A percentile compares a stretch with the other conserved stretches of the same genome.
These are phyloP conservation scores for Hyles euphorbiae DNA, from an alignment of 1,140 invertebrate species.

Conservation along the genomic window DNA sequence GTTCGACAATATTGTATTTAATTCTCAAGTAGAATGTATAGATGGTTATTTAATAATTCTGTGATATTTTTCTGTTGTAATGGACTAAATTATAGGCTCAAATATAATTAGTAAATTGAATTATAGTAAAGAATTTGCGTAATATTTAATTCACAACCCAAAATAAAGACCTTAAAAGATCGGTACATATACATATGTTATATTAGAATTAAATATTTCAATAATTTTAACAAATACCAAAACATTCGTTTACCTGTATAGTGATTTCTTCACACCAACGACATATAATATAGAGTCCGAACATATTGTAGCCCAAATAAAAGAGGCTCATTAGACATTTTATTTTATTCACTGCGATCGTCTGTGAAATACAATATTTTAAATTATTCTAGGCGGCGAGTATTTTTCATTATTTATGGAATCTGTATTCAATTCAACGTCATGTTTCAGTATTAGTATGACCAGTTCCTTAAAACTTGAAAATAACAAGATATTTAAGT, in stretches of 20 bases:
- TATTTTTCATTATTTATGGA: too few relatives aligned
- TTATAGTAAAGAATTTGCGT: too few relatives aligned
- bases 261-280: conserved; percentile 60
- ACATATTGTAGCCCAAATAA: conserved; percentile 57
- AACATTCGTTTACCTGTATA: conserved; percentile 33
- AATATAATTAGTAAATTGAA: too few relatives aligned
- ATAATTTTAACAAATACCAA: not conserved
- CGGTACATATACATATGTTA: too few relatives aligned
- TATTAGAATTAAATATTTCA: not conserved
- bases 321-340: conserved; percentile 51
- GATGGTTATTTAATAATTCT: not conserved
- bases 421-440: too few relatives aligned
- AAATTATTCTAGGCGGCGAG: not conserved
- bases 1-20: not conserved
- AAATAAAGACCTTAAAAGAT: too few relatives aligned
- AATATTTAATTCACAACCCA: too few relatives aligned
- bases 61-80: not conserved
- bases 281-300: conserved; percentile 47
- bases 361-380: conserved; percentile 29
- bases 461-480: too few relatives aligned
- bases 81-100: too few relatives aligned
- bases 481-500: too few relatives aligned
- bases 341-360: conserved; percentile 31
- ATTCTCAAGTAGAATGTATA: too few relatives aligned
- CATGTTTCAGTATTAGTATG: too few relatives aligned